Evolutionary conservation across 2,113 vertebrate species (phyloP), one percentile per base, ranked within the genome.

Genomic region (Turdus rufiventris): DNA sequence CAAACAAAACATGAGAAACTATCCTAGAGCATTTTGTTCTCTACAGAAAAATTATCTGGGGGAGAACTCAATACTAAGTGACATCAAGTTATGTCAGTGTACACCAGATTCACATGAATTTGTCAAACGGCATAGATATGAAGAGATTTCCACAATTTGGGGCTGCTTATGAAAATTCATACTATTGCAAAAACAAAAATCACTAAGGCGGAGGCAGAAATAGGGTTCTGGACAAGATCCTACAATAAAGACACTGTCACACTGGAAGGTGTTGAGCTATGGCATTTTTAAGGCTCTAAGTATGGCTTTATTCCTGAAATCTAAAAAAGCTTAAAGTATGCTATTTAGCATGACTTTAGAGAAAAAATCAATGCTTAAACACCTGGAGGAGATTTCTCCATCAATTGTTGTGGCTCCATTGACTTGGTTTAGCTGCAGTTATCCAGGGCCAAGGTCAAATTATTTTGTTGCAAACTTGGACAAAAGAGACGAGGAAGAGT

Each of bases 321-420:
- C 34, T 66, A 24, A 86, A 88, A 77, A 62, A 28, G n/a, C 14
- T 71, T 43, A 85, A 67, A 18, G 8, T n/a, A 16, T 70, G 13
- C 13, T 70, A 34, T 82, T 85, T 82, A 68, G 1, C 12, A 12
- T 57, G 26, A 61, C 14, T 65, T 24, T 26, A 68, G 24, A 45
- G 19, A 88, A 57, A 58, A 60, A 56, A 19, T 11, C 72, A 56
- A 21, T 17, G 5, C 36, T 61, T 85, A 57, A 88, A 61, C 17
- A 57, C 8, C 40, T 79, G n/a, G 62, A 85, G 40, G 47, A 74
- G 43, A 53, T 54, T 25, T 74, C 71, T 62, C 21, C 13, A 5
- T 48, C 36, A 31, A 1, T 10, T 74, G 12, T 67, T 0, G 0
- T 63, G 79, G 34, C 21, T 81, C 53, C 24, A 11, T 24, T 81